phyloP scores from a whole-genome alignment of 2,888 invertebrate species.

The Augiades crinisus region DNA sequence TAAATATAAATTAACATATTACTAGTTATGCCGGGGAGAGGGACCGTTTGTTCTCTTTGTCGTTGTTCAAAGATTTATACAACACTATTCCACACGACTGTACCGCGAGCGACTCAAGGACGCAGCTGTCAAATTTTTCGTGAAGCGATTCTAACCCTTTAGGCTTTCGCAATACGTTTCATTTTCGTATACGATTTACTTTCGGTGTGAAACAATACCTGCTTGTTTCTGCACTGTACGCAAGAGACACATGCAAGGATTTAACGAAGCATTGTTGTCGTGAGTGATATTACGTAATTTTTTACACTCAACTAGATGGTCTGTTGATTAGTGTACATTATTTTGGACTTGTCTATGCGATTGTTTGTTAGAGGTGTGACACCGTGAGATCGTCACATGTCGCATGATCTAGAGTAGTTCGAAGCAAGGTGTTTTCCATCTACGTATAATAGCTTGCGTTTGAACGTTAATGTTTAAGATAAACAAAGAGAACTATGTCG shows the following conservation, averaged over 20 bases:
- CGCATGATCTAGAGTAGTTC: not conserved
- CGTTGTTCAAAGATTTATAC: constrained; percentile 63
- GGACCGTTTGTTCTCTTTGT: constrained; percentile 60
- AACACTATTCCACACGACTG: constrained; percentile 54
- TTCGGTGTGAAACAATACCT: not conserved
- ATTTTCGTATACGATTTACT: constrained; percentile 1
- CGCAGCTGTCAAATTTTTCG: constrained; percentile 12
- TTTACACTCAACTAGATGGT: constrained; percentile 48
- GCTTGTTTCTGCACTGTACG: constrained; percentile 6
- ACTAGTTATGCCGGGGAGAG: constrained; percentile 54
- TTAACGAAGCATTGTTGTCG: constrained; percentile 71
- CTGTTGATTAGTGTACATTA: constrained; percentile 46
- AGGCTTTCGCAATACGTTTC: constrained; percentile 1
- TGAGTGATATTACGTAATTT: constrained; percentile 52
- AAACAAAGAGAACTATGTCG: too few relatives aligned
- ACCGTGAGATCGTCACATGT: constrained; percentile 18
- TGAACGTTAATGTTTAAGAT: too few relatives aligned
- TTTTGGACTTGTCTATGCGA: constrained; percentile 37
- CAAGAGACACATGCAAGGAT: constrained; percentile 57
- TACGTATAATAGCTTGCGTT: not conserved
- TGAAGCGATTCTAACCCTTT: constrained; percentile 21
- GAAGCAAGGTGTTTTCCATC: not conserved
- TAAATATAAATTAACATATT: constrained; percentile 79
- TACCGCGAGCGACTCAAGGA: constrained; percentile 20
- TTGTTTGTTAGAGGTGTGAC: constrained; percentile 22